These are phyloP conservation scores for Mellilla xanthometata DNA, from an alignment of 2,888 invertebrate genomes.

Conservation along the genomic window DNA sequence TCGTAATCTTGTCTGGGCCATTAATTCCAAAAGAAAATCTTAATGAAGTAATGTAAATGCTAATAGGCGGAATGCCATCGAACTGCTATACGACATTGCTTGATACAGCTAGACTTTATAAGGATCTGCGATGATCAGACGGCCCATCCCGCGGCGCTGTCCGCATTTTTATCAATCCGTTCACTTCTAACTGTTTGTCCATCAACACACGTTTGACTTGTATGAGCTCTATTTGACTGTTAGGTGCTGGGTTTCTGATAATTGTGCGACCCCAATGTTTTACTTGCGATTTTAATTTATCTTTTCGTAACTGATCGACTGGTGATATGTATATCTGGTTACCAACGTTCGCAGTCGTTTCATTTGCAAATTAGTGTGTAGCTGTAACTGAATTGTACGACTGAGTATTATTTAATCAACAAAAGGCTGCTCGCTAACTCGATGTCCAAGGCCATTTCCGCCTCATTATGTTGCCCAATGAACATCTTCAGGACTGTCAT, in stretches of 20 bases:
- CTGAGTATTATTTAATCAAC: slow-evolving; percentile 9
- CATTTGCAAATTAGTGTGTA: neutral
- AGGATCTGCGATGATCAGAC: slow-evolving; percentile 18
- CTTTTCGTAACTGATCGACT: neutral
- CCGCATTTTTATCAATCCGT: slow-evolving; percentile 21
- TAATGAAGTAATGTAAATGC: slow-evolving; percentile 4
- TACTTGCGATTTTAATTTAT: neutral
- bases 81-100: slow-evolving; percentile 8
- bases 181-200: slow-evolving; percentile 24
- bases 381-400: slow-evolving; percentile 6
- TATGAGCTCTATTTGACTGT: slow-evolving; percentile 1
- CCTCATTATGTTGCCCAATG: slow-evolving; percentile 10
- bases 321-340: neutral
- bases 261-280: slow-evolving; percentile 2
- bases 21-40: slow-evolving; percentile 1
- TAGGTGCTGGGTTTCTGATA: neutral
- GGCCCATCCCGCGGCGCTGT: slow-evolving; percentile 15
- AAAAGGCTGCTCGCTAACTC: slow-evolving; percentile 4
- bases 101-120: slow-evolving; percentile 8
- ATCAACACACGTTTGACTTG: slow-evolving; percentile 11
- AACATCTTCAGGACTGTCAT: slow-evolving; percentile 9
- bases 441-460: slow-evolving; percentile 17
- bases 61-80: slow-evolving; percentile 13
- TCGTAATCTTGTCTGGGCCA: neutral
- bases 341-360: neutral